These are phyloP conservation scores for Scomberomorus guttatus DNA, from an alignment of 2,797 vertebrate genomes.

Conservation along the genomic window DNA sequence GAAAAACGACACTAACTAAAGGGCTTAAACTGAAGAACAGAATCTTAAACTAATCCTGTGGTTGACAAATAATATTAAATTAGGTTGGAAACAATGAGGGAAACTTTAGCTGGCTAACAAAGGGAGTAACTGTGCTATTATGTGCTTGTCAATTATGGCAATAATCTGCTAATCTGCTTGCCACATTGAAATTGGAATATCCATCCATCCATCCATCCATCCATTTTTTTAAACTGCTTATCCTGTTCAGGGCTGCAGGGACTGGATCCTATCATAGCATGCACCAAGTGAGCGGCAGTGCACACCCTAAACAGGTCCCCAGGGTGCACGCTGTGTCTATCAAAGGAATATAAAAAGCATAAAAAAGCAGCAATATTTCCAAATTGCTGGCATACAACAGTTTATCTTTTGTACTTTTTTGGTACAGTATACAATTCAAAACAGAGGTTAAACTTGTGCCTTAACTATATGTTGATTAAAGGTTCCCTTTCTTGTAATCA, in stretches of 20 bases:
- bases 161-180: slow-evolving; percentile 72
- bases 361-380: neutral
- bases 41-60: neutral
- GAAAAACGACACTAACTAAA: slow-evolving; percentile 5
- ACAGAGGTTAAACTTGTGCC: neutral
- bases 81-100: slow-evolving; percentile 10
- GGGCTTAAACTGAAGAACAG: slow-evolving; percentile 9
- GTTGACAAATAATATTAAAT: slow-evolving; percentile 46
- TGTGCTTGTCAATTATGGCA: slow-evolving; percentile 57
- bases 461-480: neutral
- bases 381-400: neutral
- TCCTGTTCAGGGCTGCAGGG: slow-evolving; percentile 25
- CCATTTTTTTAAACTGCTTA: slow-evolving; percentile 55
- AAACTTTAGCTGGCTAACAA: slow-evolving; percentile 21
- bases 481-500: no score
- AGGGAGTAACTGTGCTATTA: slow-evolving; percentile 42
- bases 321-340: neutral
- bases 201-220: slow-evolving; percentile 40
- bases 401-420: neutral
- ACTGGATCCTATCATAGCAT: slow-evolving; percentile 33
- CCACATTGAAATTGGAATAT: slow-evolving; percentile 57
- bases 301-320: neutral
- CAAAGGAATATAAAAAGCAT: neutral
- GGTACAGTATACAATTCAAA: neutral
- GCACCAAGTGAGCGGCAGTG: neutral